Conservation (phyloP, 2,113 vertebrate genomes). For the Anguilla rostrata region DNA sequence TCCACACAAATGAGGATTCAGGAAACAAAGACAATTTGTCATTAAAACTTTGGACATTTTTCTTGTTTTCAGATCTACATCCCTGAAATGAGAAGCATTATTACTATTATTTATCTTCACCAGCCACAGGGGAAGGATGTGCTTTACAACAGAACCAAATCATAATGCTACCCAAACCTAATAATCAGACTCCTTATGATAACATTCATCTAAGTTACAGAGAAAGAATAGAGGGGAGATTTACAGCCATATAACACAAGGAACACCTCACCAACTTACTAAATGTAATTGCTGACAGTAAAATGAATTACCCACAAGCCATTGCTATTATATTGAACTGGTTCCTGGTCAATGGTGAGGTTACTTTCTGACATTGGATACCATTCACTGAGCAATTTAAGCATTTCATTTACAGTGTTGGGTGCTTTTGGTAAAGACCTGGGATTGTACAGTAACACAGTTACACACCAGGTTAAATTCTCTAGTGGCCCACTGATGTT, state of each 20-base stretch:
- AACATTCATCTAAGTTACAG: background rate
- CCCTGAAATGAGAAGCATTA: too few species aligned
- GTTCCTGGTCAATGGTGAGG: background rate
- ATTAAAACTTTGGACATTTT: background rate
- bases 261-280: background rate
- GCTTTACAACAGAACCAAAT: too few species aligned
- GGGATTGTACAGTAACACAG: background rate
- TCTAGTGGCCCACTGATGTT: background rate
- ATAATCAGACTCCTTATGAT: too few species aligned
- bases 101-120: too few species aligned
- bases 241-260: background rate
- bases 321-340: background rate
- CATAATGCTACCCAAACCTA: too few species aligned
- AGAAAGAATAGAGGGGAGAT: background rate
- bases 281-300: background rate
- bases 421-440: background rate
- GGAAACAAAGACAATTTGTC: background rate
- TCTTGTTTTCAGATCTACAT: too few species aligned
- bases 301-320: background rate
- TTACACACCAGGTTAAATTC: background rate
- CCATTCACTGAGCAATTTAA: background rate
- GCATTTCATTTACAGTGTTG: background rate
- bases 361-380: background rate
- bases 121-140: too few species aligned
- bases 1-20: background rate